Base-by-base conservation (phyloP, 2,888 invertebrate species). In the Heterodera filipjevi region DNA sequence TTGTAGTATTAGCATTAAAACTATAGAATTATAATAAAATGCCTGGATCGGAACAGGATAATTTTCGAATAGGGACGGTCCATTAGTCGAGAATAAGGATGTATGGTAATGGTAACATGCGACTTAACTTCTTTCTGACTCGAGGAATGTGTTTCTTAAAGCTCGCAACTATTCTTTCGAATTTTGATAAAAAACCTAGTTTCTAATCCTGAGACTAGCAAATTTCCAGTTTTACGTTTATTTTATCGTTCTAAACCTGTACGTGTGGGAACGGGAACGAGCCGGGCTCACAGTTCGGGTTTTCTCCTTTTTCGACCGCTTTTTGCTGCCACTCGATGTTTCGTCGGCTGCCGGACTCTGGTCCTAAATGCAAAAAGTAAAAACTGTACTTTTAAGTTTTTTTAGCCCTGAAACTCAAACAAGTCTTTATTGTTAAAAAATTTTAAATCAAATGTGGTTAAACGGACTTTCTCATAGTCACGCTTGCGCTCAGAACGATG, bases 201-300 rank as follows among this genome's bases (percentile, higher is more conserved):
- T n/a, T n/a, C n/a, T n/a, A n/a, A n/a, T n/a, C n/a, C n/a, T n/a
- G n/a, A n/a, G n/a, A n/a, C n/a, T n/a, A n/a, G n/a, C n/a, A n/a
- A n/a, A n/a, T n/a, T n/a, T n/a, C n/a, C 22, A 22, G 22, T 49
- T 19, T 49, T 16, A 3, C 10, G 16, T 49, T 22, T 49, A 49
- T 0, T 3, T 6, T 6, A 66, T 1, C 10, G 19, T 27, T 12
- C 3, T 19, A 14, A 64, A 75, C 75, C 75, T 75, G 66, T 75
- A 75, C 19, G 75, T 75, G 32, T 75, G 32, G 32, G 75, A 75
- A n/a, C 75, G 75, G 16, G 75, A 75, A 75, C 75, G 75, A 10
- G 64, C 39, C 44, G 66, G 75, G 12, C 53, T 66, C 14, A 19
- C 22, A 59, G 35, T 75, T 30, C 75, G 75, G 27, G 32, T 75